Evolutionary conservation across 2,113 vertebrate genomes (phyloP).

Genomic region (Monarcha castaneiventris): DNA sequence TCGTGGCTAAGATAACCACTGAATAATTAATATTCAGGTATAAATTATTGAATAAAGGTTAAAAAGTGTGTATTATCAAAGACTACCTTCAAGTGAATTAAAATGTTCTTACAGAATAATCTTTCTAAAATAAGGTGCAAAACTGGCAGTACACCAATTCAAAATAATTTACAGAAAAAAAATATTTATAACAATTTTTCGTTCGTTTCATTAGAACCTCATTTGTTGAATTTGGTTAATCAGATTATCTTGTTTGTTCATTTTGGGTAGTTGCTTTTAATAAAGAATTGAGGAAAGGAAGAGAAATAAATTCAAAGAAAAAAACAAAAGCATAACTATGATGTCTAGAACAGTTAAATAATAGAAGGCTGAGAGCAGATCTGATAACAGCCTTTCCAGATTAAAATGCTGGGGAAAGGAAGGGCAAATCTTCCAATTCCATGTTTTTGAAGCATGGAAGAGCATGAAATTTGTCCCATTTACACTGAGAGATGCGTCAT

Average conservation of each 20-base stretch:
- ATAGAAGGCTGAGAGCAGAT: background rate
- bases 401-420: background rate
- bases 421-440: background rate
- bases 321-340: background rate
- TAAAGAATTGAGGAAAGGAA: background rate
- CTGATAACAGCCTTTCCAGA: background rate
- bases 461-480: background rate
- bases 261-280: background rate
- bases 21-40: constrained; percentile 4
- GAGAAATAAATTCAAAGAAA: background rate
- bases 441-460: background rate
- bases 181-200: background rate
- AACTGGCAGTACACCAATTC: background rate
- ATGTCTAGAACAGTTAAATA: background rate
- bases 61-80: background rate
- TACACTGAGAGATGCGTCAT: background rate
- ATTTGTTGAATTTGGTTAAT: background rate
- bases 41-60: background rate
- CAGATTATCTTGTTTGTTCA: background rate
- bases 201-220: background rate
- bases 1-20: background rate
- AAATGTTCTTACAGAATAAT: background rate
- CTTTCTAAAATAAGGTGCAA: background rate
- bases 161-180: background rate
- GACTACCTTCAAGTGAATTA: background rate